A percentile compares a stretch with the other conserved stretches of the same genome.
Evolutionary conservation across 2,888 invertebrate species (phyloP).

Genomic region (Lasioglossum zephyrum): DNA sequence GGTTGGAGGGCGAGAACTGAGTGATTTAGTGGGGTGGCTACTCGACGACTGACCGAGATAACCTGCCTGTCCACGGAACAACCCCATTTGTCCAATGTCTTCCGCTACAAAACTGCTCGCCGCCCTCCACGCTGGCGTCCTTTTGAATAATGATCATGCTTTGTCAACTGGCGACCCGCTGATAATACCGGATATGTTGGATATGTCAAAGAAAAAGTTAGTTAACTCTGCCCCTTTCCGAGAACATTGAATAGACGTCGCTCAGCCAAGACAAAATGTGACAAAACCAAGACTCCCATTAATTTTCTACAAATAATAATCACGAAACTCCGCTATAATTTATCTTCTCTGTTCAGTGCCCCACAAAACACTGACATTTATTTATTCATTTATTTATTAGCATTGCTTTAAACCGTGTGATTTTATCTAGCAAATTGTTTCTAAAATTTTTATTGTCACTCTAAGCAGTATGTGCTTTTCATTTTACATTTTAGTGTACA

Average conservation of each 20-base stretch:
- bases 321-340: background rate
- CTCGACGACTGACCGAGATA: slow-evolving; percentile 83
- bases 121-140: slow-evolving; percentile 70
- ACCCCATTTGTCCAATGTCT: slow-evolving; percentile 83
- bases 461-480: background rate
- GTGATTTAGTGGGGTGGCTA: slow-evolving; percentile 83
- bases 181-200: slow-evolving; percentile 69
- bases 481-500: background rate
- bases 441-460: background rate
- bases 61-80: slow-evolving; percentile 83
- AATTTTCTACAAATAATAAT: background rate
- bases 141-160: slow-evolving; percentile 79
- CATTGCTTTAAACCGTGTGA: no score
- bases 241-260: slow-evolving; percentile 29
- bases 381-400: no score
- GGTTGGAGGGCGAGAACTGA: slow-evolving; percentile 77
- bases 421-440: no score
- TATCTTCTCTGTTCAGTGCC: no score
- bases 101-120: slow-evolving; percentile 82
- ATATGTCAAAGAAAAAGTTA: slow-evolving; percentile 49
- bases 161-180: slow-evolving; percentile 72
- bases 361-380: background rate
- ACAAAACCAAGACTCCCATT: background rate
- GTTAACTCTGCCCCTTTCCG: slow-evolving; percentile 37
- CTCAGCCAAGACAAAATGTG: background rate